A percentile compares a stretch with the other conserved stretches of the same genome.
These are phyloP conservation scores for Geodia barretti DNA, from an alignment of 37 sponge, comb jelly and placozoan genomes.

Conservation along the genomic window DNA sequence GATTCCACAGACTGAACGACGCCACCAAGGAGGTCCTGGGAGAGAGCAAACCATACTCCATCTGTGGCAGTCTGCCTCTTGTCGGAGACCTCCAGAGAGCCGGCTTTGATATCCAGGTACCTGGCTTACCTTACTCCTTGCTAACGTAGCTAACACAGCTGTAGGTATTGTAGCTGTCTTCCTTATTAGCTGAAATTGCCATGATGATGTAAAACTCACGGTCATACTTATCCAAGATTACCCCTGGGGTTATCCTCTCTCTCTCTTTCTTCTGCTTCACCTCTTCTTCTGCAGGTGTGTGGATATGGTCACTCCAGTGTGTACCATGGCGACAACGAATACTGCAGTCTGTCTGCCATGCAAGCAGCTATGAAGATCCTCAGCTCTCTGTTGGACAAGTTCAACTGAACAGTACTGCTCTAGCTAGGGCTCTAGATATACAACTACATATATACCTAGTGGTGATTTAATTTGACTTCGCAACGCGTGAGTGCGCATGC, in stretches of 20 bases:
- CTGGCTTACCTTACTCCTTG: no score
- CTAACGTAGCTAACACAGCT: no score
- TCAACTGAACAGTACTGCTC: constrained; percentile 19
- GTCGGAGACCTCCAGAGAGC: constrained; percentile 75
- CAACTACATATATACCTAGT: no score
- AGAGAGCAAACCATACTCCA: constrained; percentile 66
- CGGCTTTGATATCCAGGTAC: constrained; percentile 74
- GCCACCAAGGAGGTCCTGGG: constrained; percentile 73
- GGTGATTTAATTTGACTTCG: not conserved
- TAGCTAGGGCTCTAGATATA: no score
- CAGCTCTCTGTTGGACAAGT: constrained; percentile 45
- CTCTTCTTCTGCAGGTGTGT: constrained; percentile 7
- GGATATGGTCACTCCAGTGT: constrained; percentile 78
- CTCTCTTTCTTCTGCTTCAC: not conserved
- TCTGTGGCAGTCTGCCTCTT: constrained; percentile 76
- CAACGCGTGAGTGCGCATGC: no score
- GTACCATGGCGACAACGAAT: constrained; percentile 89
- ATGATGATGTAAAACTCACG: no score
- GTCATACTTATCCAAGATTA: no score
- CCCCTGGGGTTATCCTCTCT: not conserved
- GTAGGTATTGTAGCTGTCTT: no score
- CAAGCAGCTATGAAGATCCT: constrained; percentile 76
- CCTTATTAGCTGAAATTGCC: no score
- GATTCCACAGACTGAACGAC: constrained; percentile 37
- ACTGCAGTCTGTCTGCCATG: constrained; percentile 72